These are phyloP conservation scores for Phoxinus dragarum DNA, from an alignment of 2,797 vertebrate genomes.

Conservation along the genomic window DNA sequence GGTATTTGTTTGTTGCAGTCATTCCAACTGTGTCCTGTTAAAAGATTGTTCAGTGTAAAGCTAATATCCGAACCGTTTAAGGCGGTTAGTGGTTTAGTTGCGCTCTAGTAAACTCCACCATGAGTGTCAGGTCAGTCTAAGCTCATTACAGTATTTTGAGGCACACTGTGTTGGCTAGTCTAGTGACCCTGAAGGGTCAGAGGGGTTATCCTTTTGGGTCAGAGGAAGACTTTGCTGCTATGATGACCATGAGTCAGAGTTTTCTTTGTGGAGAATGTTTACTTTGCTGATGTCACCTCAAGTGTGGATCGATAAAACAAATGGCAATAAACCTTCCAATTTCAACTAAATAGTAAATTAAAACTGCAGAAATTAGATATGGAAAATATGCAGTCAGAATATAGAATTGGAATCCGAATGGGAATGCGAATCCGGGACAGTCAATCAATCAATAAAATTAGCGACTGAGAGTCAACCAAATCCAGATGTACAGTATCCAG, in stretches of 20 bases:
- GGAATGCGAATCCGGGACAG: background rate
- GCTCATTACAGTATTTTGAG: conserved; percentile 63
- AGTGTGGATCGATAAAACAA: background rate
- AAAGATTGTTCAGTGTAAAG: conserved; percentile 56
- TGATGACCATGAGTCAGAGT: conserved; percentile 45
- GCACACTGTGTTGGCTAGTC: conserved; percentile 40
- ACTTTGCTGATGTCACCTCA: background rate
- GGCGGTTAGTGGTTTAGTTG: conserved; percentile 43
- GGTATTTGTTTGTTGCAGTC: conserved; percentile 16
- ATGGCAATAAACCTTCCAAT: background rate
- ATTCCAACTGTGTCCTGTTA: conserved; percentile 45
- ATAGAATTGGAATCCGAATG: background rate
- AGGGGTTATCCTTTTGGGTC: conserved; percentile 57
- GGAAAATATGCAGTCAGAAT: background rate
- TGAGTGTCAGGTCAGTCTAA: conserved; percentile 51
- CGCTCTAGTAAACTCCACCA: conserved; percentile 54
- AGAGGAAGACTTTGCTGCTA: conserved; percentile 51
- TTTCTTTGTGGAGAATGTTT: background rate
- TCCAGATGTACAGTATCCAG: background rate
- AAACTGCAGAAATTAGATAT: background rate
- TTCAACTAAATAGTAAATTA: background rate
- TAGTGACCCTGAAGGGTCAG: conserved; percentile 56
- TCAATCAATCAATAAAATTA: background rate
- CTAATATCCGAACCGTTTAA: conserved; percentile 51
- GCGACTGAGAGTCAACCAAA: background rate